A percentile compares a stretch with the other conserved stretches of the same genome.
phyloP scores from a whole-genome alignment of 2,113 vertebrate genomes.

The Oreochromis niloticus region DNA sequence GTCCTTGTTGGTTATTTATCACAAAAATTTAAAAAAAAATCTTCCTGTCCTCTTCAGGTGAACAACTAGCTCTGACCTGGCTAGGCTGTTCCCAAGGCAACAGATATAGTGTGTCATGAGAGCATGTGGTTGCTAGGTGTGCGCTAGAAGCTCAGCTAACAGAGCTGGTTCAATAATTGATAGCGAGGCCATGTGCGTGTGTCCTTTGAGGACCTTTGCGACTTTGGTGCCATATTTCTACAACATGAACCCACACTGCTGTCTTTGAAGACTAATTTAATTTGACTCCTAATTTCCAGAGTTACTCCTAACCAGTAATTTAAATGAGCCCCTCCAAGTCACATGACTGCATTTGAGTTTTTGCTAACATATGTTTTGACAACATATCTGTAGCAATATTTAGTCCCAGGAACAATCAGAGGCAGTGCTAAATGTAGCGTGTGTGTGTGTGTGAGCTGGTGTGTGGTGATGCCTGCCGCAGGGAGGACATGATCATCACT shows the following conservation, averaged over 20 bases:
- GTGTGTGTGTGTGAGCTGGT: neutral
- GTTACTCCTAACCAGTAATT: neutral
- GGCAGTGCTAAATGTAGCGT: slow-evolving; percentile 28
- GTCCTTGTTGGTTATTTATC: slow-evolving; percentile 18
- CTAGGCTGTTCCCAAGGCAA: slow-evolving; percentile 54
- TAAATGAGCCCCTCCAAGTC: neutral
- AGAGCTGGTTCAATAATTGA: slow-evolving; percentile 63
- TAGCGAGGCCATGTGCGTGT: slow-evolving; percentile 10
- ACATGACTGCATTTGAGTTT: neutral
- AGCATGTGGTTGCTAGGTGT: slow-evolving; percentile 69
- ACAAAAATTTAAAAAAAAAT: neutral
- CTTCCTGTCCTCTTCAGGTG: neutral
- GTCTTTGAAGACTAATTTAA: neutral
- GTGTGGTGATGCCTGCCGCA: neutral
- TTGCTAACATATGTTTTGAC: neutral
- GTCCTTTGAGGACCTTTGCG: neutral
- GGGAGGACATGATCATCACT: slow-evolving; percentile 24
- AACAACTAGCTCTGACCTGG: slow-evolving; percentile 17
- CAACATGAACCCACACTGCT: neutral
- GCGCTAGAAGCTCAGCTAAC: slow-evolving; percentile 42
- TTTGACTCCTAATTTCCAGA: neutral
- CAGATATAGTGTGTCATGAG: slow-evolving; percentile 47
- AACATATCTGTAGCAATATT: slow-evolving; percentile 37
- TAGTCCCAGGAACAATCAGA: neutral
- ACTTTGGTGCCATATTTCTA: neutral